phyloP scores from a whole-genome alignment of 2,888 invertebrate species.

The Epirrhoe tristata region DNA sequence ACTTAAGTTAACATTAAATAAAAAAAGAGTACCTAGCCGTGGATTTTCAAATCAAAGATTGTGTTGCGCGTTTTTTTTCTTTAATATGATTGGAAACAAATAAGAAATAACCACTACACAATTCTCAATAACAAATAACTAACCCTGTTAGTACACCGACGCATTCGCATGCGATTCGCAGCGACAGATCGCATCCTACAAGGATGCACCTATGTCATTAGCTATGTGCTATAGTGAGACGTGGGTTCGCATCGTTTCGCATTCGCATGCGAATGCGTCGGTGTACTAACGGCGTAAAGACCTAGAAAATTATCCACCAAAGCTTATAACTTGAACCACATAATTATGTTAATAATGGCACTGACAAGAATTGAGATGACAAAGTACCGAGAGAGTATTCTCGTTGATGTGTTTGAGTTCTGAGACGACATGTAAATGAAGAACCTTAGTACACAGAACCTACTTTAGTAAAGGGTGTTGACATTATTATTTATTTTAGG shows the following conservation, averaged over 20 bases:
- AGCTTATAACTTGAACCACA: slow-evolving; percentile 1
- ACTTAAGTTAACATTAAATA: neutral
- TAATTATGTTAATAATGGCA: slow-evolving; percentile 12
- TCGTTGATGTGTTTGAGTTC: slow-evolving; percentile 20
- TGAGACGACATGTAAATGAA: slow-evolving; percentile 15
- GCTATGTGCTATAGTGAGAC: no score
- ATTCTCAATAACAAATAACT: neutral
- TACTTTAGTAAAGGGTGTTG: neutral
- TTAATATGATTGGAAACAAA: no score
- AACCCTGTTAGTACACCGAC: no score
- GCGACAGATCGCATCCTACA: no score
- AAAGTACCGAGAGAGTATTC: slow-evolving; percentile 15
- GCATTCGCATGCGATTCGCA: no score
- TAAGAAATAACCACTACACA: neutral
- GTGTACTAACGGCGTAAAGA: no score
- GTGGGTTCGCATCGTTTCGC: no score
- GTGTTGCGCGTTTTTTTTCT: no score
- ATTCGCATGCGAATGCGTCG: no score
- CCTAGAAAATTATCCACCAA: neutral
- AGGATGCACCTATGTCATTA: no score
- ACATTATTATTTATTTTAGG: neutral
- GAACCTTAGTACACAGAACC: neutral
- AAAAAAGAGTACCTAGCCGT: no score
- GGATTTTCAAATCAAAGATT: no score
- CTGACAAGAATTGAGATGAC: slow-evolving; percentile 26